Conservation (phyloP, 1,140 invertebrate genomes). For the Daktulosphaira vitifoliae region DNA sequence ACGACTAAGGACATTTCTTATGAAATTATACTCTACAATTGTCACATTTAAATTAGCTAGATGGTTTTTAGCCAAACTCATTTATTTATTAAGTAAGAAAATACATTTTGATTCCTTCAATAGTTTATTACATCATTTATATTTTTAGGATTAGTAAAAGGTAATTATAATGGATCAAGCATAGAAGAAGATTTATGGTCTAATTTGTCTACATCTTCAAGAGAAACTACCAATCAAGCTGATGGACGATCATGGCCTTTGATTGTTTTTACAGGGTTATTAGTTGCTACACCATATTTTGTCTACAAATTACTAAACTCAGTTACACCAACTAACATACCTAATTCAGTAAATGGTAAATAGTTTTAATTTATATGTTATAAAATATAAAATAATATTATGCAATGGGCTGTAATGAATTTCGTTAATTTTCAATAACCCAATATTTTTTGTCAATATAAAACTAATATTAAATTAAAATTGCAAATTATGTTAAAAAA, state of each 20-base stretch:
- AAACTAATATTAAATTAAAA: too few species aligned
- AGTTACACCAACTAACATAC: constrained; percentile 43
- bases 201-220: background rate
- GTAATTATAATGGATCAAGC: background rate
- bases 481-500: too few species aligned
- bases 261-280: constrained; percentile 72
- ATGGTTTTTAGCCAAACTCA: constrained; percentile 67
- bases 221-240: constrained; percentile 43
- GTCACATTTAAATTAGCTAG: constrained; percentile 67
- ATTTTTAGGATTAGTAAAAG: constrained; percentile 9
- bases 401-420: too few species aligned
- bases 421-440: too few species aligned
- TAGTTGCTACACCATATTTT: constrained; percentile 82
- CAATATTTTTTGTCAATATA: too few species aligned
- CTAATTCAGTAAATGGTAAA: too few species aligned
- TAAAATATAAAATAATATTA: too few species aligned
- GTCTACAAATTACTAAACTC: constrained; percentile 73
- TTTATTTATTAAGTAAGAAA: constrained; percentile 56
- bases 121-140: background rate
- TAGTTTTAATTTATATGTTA: too few species aligned
- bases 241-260: constrained; percentile 61
- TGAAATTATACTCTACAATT: constrained; percentile 74
- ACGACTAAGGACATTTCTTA: constrained; percentile 67
- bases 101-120: constrained; percentile 33
- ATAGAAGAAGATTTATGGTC: constrained; percentile 2